Evolutionary conservation across 2,888 invertebrate genomes (phyloP), one percentile per base, ranked within the genome.

Genomic region (Synergus laeviventris): DNA sequence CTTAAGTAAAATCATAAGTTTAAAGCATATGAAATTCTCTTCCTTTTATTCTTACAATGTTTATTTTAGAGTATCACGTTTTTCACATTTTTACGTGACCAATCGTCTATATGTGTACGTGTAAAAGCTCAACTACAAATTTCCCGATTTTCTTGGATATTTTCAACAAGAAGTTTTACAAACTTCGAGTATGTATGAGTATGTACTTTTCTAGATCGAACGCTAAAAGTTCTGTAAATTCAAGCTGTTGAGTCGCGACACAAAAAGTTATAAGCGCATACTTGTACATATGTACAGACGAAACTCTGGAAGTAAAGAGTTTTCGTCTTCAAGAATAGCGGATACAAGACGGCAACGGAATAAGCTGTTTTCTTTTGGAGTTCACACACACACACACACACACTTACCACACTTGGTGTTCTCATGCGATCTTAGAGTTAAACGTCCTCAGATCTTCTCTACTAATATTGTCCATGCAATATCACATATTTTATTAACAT

Each of bases 141-240:
- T 66, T 66, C 45, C 49, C 18, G 36, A 54, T 70, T 70, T 70
- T 70, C 70, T 70, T 36, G 11, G 70, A 70, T 70, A 70, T 70
- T 70, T 70, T 24, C 49, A 45, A 42, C 62, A 38, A 18, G n/a
- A 59, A 59, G 24, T 59, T 24, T 56, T 59, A 1, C 14, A 1
- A 39, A 62, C 62, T 62, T 18, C 36, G 36, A 61, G 61, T 31
- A 36, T 39, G 38, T 62, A 62, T 62, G 36, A 38, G 62, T 62
- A 62, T 62, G 38, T 62, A n/a, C 42, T 64, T 42, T 21, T 64
- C 64, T 64, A 21, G 18, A 64, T 64, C 21, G 64, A 64, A 42
- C 21, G 64, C 24, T 64, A 64, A 64, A 64, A 64, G 64, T 64
- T 64, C 42, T 42, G 21, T 42, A 64, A 64, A 64, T 64, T 64